Evolutionary conservation across 2,888 invertebrate species (phyloP), one percentile per base, ranked within the genome.

Genomic region (Drymonia ruficornis): DNA sequence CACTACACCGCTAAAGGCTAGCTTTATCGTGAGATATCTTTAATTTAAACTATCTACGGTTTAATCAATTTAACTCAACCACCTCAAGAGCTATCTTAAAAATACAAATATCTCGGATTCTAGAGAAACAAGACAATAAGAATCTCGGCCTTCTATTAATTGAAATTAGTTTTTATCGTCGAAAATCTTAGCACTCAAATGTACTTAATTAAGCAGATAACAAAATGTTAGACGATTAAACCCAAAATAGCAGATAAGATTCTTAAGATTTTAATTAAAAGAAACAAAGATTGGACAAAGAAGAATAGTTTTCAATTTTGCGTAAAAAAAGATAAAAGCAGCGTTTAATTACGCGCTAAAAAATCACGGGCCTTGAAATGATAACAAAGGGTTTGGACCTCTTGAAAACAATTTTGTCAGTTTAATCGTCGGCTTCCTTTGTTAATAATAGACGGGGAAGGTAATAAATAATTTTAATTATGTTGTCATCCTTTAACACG

Each of bases 391-490:
- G 47, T 15, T 45, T 29, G 34, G 36, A 16, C 44, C 45, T 46
- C 46, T 50, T 44, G n/a, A 52, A 53, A 61, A 50, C 46, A 60
- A 56, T 56, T 48, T 44, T 50, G 31, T 49, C 13, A 7, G 45
- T 56, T 48, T 56, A 54, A 59, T 63, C 36, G 52, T 51, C 19
- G 52, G 44, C 15, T 63, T 63, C 55, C 59, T 54, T 49, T 46
- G 50, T 57, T 61, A 59, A 61, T 63, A 59, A 59, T 53, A 58
- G 56, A 55, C 40, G 16, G 1, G 23, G 36, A 18, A 28, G 16
- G 59, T 43, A 34, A 66, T 66, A 66, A 66, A 69, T 65, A 58
- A 69, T 62, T 52, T 62, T 56, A 70, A 70, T 69, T 55, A 70
- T 44, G 47, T 43, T 50, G 52, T 59, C 60, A 53, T 55, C 61